Base-by-base conservation (phyloP, 1,140 invertebrate species). In the Macrostomum lignano region DNA sequence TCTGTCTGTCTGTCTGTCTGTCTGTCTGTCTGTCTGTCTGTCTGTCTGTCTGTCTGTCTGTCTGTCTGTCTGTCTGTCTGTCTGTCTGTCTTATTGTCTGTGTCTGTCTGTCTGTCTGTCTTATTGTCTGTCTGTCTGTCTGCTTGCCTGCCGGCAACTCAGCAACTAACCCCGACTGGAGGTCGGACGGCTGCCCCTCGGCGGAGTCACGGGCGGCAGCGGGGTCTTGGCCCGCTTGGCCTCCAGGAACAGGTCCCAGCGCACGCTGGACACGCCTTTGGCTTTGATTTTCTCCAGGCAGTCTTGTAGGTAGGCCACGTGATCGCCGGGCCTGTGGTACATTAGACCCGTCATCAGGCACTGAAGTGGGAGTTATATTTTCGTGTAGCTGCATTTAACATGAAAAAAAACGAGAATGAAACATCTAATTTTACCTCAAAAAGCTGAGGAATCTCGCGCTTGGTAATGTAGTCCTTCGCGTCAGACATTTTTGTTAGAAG, bases 301-400 rank as follows among this genome's bases (percentile, higher is more conserved):
- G 2, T 49, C 46, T 23, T 49, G 47, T 5, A 58, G 43, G 29
- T 51, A 58, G 17, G 46, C 38, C 13, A 58, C 45, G 31, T 58
- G 52, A 36, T 58, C 53, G 19, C 44, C 38, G 21, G 55, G 55
- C 29, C 50, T 41, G 28, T 55, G 44, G 40, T 51, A 55, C 55
- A 58, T 56, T 24, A 58, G 36, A 7, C 52, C 55, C 28, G 55
- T 56, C 52, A 58, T 55, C 28, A 58, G 36, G 40, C 51, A 49
- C 49, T 55, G 42, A 11, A 41, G 47, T 9, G 22, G 11, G 9
- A 2, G 13, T 10, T 28, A 6, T 29, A 7, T 32, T 6, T n/a
- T 35, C 19, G n/a, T 24, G 9, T 24, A 24, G 9, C 23, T 9
- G 13, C 13, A 24, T 24, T 24, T 24, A 9, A n/a, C n/a, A n/a